Conservation (phyloP, 2,888 invertebrate species). For the Tricholauxania praeusta region DNA sequence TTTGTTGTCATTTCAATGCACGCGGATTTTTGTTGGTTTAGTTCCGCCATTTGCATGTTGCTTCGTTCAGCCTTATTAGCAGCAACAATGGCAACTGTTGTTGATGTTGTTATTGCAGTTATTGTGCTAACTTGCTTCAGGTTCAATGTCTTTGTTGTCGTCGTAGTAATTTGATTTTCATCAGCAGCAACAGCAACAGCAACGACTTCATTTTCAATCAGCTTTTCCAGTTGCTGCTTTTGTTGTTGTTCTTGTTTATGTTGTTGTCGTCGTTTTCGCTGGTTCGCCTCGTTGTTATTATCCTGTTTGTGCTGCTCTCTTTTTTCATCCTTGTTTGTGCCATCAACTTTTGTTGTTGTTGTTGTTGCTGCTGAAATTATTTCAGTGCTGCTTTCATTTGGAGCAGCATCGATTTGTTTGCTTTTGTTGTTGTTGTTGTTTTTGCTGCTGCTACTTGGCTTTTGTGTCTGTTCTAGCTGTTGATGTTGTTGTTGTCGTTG, state of each 20-base stretch:
- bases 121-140: slow-evolving; percentile 16
- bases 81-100: slow-evolving; percentile 23
- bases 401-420: background rate
- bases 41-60: slow-evolving; percentile 19
- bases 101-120: slow-evolving; percentile 21
- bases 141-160: slow-evolving; percentile 11
- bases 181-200: too few relatives aligned
- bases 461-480: background rate
- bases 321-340: background rate
- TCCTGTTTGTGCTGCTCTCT: slow-evolving; percentile 1
- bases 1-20: slow-evolving; percentile 31
- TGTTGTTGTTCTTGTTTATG: background rate
- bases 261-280: background rate
- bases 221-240: background rate
- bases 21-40: slow-evolving; percentile 5
- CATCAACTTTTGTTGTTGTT: slow-evolving; percentile 26
- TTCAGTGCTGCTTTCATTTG: slow-evolving; percentile 2
- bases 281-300: background rate
- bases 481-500: slow-evolving; percentile 16
- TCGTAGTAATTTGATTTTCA: background rate
- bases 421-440: slow-evolving; percentile 32
- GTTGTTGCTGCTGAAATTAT: background rate
- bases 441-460: slow-evolving; percentile 16
- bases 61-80: slow-evolving; percentile 32
- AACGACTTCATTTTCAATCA: too few relatives aligned